A percentile compares a stretch with the other conserved stretches of the same genome.
Conservation (phyloP, 2,888 invertebrate genomes). For the Clostera curtula region DNA sequence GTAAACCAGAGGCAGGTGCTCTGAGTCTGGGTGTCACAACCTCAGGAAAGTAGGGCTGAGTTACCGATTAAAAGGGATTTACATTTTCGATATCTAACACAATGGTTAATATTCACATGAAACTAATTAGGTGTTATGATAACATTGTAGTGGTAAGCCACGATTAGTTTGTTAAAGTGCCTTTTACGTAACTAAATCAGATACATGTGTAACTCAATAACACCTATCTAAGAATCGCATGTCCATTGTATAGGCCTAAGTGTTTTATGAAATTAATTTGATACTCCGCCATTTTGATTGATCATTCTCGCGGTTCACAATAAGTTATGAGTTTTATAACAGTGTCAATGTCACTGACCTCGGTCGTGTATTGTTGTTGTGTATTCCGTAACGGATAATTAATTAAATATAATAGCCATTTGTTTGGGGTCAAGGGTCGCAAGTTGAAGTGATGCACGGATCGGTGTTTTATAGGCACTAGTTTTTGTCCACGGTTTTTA, state of each 20-base stretch:
- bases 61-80: too few species aligned
- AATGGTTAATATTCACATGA: too few species aligned
- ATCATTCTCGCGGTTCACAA: slow-evolving; percentile 19
- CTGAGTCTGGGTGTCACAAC: too few species aligned
- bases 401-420: slow-evolving; percentile 8
- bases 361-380: slow-evolving; percentile 9
- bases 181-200: too few species aligned
- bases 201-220: slow-evolving; percentile 12
- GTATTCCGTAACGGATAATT: slow-evolving; percentile 11
- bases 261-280: slow-evolving; percentile 11
- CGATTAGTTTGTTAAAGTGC: too few species aligned
- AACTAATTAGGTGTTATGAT: too few species aligned
- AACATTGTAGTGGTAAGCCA: too few species aligned
- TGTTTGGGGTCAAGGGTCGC: slow-evolving; percentile 3
- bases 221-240: slow-evolving; percentile 10
- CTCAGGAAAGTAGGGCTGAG: too few species aligned
- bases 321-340: slow-evolving; percentile 18
- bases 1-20: too few species aligned
- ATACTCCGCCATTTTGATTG: slow-evolving; percentile 15
- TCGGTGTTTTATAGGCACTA: slow-evolving; percentile 10
- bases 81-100: too few species aligned
- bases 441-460: not conserved
- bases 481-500: not conserved
- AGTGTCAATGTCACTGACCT: slow-evolving; percentile 39
- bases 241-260: slow-evolving; percentile 12